A percentile compares a stretch with the other conserved stretches of the same genome.
Conservation (phyloP, 35 echinoderm and acorn worm genomes). For the Hemicentrotus pulcherrimus region DNA sequence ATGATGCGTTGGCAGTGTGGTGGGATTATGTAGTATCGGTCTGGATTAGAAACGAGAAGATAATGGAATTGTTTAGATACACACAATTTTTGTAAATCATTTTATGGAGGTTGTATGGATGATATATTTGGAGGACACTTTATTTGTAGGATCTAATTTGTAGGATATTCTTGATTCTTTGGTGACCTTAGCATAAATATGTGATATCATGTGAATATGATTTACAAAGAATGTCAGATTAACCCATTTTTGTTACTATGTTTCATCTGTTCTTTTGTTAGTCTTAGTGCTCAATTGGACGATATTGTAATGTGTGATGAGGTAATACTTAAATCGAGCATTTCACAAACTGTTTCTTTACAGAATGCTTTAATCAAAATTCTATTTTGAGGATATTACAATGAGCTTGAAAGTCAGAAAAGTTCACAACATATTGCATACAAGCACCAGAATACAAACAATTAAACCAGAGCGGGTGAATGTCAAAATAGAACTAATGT, state of each 20-base stretch:
- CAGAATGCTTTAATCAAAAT: no score
- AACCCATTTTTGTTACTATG: background rate
- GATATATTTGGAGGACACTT: background rate
- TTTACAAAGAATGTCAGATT: background rate
- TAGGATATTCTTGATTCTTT: background rate
- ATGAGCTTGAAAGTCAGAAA: no score
- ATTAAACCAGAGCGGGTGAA: no score
- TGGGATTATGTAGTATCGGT: background rate
- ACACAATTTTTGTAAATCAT: background rate
- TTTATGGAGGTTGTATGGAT: background rate
- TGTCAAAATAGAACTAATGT: no score
- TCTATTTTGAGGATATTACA: no score
- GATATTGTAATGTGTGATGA: no score
- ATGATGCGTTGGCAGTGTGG: background rate
- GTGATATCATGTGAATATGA: background rate
- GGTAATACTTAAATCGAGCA: no score
- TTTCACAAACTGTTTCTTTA: no score
- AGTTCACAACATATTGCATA: no score
- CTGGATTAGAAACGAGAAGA: background rate
- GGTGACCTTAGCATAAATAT: background rate
- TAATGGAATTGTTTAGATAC: conserved; percentile 6
- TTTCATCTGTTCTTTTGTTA: no score
- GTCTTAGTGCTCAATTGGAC: no score
- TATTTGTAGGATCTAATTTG: background rate
- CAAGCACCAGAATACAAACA: no score